Conservation (phyloP, 2,113 vertebrate species). For the Panthera tigris region DNA sequence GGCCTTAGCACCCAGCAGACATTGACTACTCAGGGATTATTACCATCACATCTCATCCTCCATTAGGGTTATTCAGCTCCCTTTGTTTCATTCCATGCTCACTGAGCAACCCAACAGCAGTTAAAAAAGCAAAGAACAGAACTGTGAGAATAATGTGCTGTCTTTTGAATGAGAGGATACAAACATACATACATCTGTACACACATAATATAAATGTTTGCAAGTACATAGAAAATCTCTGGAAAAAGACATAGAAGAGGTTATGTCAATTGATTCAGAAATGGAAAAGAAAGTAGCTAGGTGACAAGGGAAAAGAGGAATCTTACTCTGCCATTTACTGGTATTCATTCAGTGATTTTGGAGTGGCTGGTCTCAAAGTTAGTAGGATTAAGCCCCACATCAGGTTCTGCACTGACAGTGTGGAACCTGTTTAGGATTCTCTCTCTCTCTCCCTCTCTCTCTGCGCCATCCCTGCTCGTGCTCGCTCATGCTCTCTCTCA, state of each 20-base stretch:
- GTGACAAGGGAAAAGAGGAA: neutral
- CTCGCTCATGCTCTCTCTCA: no score
- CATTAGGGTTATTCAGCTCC: neutral
- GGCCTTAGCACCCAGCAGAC: neutral
- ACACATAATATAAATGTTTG: neutral
- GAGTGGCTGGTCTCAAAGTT: no score
- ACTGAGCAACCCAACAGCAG: neutral
- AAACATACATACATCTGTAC: neutral
- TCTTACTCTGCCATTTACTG: neutral
- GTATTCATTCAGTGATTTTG: neutral
- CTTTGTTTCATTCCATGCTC: neutral
- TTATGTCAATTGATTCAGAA: neutral
- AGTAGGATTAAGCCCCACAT: no score
- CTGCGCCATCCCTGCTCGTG: no score
- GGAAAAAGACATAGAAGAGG: neutral
- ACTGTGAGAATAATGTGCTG: neutral
- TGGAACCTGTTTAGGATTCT: no score
- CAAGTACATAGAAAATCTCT: neutral
- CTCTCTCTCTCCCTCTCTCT: no score
- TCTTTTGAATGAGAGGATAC: neutral
- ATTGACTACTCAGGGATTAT: neutral
- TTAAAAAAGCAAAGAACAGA: neutral
- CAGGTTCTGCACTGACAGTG: no score
- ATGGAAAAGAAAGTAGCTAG: neutral
- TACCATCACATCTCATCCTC: neutral